Evolutionary conservation across 2,888 invertebrate genomes (phyloP), one percentile per base, ranked within the genome.

Genomic region (Campoplex nolae): DNA sequence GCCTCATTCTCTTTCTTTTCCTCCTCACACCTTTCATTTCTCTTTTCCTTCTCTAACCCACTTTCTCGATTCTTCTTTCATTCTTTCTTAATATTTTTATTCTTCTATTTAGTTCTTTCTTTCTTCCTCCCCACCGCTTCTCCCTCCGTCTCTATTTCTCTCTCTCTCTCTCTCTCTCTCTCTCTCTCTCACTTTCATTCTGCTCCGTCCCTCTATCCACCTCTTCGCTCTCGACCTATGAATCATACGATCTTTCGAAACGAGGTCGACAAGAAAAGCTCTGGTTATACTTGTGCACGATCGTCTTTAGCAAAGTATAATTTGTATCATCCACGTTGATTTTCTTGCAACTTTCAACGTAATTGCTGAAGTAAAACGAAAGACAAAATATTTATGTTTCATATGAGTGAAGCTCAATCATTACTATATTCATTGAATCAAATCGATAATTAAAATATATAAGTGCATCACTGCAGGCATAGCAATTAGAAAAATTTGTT

Each of bases 211-310:
- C 56, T 16, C 45, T 51, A 48, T 56, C 35, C 32, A 32, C 23
- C 71, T 67, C 23, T 28, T 16, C 28, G 23, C 71, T 78, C 70
- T 62, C 68, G 74, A 74, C 70, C 76, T 74, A 84, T 88, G 81
- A 86, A 85, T 88, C 79, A 87, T 74, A 42, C 76, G 80, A 78
- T 83, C 82, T 77, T 23, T 58, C 16, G 67, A 74, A 78, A 75
- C 48, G 70, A 85, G 84, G 77, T 85, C 70, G 82, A 68, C 71
- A 75, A 74, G 70, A 70, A 65, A 74, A 78, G 74, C 82, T 85
- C 74, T 54, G 23, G 32, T 54, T 35, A 74, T 83, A 85, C 62
- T 65, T 73, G 68, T 70, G 74, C 70, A 54, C 79, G 70, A 35
- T 67, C 73, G 51, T 35, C 81, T 83, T 75, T 73, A 58, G 48